These are phyloP conservation scores for Psilanteris sp. DNA, from an alignment of 1,140 invertebrate genomes.

Conservation along the genomic window DNA sequence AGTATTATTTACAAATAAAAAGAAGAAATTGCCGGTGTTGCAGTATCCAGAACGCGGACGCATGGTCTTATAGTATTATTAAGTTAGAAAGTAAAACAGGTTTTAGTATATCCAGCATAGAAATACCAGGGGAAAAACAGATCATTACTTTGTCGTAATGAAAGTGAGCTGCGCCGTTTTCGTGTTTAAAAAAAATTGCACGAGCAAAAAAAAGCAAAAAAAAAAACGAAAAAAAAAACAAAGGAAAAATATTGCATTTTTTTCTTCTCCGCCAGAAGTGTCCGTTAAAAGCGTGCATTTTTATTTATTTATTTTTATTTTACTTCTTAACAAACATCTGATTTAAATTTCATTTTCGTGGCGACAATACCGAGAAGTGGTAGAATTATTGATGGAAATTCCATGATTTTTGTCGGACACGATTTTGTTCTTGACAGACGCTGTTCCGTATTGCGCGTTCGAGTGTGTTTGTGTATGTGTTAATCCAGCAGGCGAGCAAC, in stretches of 20 bases:
- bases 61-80: conserved; percentile 61
- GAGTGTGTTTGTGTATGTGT: conserved; percentile 38
- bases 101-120: conserved; percentile 41
- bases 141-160: conserved; percentile 34
- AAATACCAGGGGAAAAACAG: conserved; percentile 22
- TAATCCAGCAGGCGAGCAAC: conserved; percentile 46
- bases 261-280: background rate
- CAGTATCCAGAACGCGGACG: conserved; percentile 38
- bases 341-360: conserved; percentile 5
- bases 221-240: background rate
- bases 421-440: conserved; percentile 56
- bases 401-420: conserved; percentile 44
- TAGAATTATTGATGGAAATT: conserved; percentile 11
- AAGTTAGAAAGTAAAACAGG: conserved; percentile 55
- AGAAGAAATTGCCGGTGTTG: conserved; percentile 31
- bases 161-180: conserved; percentile 24
- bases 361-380: conserved; percentile 3
- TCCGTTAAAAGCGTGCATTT: too few relatives aligned
- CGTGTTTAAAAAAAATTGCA: conserved; percentile 7
- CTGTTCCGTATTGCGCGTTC: conserved; percentile 27
- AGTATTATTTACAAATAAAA: conserved; percentile 57
- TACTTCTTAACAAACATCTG: too few relatives aligned
- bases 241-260: background rate
- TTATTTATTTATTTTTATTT: too few relatives aligned
- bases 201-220: background rate